Conservation (phyloP, 2,888 invertebrate genomes). For the Eulithis prunata region DNA sequence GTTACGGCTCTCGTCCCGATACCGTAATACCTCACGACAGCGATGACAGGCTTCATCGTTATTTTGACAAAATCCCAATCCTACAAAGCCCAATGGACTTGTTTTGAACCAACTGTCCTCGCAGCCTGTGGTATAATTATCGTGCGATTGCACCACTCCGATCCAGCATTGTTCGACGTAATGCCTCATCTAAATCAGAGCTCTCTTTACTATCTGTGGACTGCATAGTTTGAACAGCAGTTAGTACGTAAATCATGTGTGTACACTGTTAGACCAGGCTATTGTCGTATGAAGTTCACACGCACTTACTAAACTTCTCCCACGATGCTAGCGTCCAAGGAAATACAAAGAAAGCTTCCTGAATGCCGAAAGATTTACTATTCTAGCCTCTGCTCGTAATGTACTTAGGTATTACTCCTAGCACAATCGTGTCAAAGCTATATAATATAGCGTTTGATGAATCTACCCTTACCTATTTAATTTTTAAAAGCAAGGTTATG, state of each 20-base stretch:
- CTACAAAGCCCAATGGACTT: too few relatives aligned
- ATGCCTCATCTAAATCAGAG: slow-evolving; percentile 79
- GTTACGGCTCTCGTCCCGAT: too few relatives aligned
- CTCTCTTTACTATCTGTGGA: slow-evolving; percentile 46
- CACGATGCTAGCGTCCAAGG: slow-evolving; percentile 58
- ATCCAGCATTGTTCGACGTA: slow-evolving; percentile 75
- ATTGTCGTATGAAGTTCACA: slow-evolving; percentile 77
- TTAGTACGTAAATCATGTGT: slow-evolving; percentile 59
- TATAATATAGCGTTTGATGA: too few relatives aligned
- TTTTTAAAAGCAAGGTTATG: too few relatives aligned
- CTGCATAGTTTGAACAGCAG: slow-evolving; percentile 15
- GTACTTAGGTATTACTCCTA: neutral
- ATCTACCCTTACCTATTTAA: too few relatives aligned
- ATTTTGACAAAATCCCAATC: too few relatives aligned
- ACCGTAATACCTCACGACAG: too few relatives aligned
- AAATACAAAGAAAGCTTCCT: slow-evolving; percentile 36
- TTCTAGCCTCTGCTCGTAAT: neutral
- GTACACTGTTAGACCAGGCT: slow-evolving; percentile 47
- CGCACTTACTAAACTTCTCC: slow-evolving; percentile 76
- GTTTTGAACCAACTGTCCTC: slow-evolving; percentile 7
- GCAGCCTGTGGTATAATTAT: slow-evolving; percentile 60
- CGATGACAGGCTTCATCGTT: too few relatives aligned
- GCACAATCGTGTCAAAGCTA: too few relatives aligned
- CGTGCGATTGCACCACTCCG: slow-evolving; percentile 67
- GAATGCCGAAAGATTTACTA: slow-evolving; percentile 22